A percentile compares a stretch with the other conserved stretches of the same genome.
phyloP scores from a whole-genome alignment of 2,888 invertebrate genomes.

The Trachelus tabidus region DNA sequence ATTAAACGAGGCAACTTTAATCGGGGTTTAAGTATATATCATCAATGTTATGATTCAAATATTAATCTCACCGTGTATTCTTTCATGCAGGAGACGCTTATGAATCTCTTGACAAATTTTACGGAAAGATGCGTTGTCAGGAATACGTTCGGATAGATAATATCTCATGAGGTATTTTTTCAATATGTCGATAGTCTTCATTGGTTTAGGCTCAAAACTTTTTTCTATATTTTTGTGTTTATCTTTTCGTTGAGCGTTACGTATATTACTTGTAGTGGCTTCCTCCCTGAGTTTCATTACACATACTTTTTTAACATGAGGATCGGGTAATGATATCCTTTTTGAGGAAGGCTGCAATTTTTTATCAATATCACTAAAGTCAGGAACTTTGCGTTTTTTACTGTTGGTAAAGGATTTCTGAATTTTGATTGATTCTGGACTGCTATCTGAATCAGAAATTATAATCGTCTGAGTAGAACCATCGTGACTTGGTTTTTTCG shows the following conservation, averaged over 20 bases:
- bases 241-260: background rate
- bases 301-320: background rate
- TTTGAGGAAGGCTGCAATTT: background rate
- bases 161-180: conserved; percentile 51
- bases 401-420: background rate
- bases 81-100: conserved; percentile 37
- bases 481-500: background rate
- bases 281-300: background rate
- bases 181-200: conserved; percentile 45
- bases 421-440: background rate
- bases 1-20: background rate
- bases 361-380: background rate
- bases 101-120: conserved; percentile 52
- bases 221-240: conserved; percentile 1
- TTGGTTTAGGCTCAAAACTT: background rate
- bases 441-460: background rate
- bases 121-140: conserved; percentile 49
- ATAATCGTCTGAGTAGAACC: background rate
- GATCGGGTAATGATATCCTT: background rate
- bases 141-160: conserved; percentile 50
- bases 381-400: background rate
- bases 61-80: conserved; percentile 44
- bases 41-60: conserved; percentile 4
- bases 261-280: background rate
- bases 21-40: background rate